Evolutionary conservation across 1,140 invertebrate species (phyloP).

Genomic region (Callitettix versicolor): DNA sequence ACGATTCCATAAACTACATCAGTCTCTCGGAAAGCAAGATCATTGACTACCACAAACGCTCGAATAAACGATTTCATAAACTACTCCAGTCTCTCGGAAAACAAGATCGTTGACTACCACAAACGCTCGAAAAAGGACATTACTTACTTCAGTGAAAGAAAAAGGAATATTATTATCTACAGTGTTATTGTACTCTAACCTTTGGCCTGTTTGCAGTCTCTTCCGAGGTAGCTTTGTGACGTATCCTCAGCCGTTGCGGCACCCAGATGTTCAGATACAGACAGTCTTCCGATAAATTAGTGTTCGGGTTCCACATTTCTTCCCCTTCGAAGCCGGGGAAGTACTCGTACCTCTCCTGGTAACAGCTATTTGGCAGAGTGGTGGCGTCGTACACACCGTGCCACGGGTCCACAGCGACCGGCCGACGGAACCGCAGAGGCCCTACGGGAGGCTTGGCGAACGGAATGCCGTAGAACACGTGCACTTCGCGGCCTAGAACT

Average conservation of each 20-base stretch:
- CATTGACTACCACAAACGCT: no score
- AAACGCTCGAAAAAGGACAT: no score
- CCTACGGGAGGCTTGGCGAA: constrained; percentile 81
- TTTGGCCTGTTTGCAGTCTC: constrained; percentile 18
- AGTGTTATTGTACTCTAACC: constrained; percentile 11
- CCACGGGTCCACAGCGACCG: constrained; percentile 77
- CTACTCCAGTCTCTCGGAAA: no score
- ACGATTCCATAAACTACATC: no score
- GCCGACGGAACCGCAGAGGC: constrained; percentile 74
- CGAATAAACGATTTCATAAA: no score
- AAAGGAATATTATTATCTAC: no score
- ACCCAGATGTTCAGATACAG: constrained; percentile 89
- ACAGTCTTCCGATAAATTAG: constrained; percentile 86
- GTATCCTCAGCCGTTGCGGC: constrained; percentile 58
- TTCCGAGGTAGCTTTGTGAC: constrained; percentile 39
- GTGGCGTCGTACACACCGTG: constrained; percentile 69
- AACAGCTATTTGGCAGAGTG: constrained; percentile 68
- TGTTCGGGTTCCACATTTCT: constrained; percentile 93
- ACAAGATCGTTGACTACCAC: no score
- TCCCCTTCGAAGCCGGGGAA: constrained; percentile 83
- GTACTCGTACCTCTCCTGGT: constrained; percentile 76
- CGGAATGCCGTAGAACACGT: constrained; percentile 87
- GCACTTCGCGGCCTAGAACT: constrained; percentile 68
- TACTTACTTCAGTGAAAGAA: no score
- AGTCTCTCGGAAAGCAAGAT: no score